Conservation (phyloP, 2,888 invertebrate genomes). For the Drosophila melanocephala region DNA sequence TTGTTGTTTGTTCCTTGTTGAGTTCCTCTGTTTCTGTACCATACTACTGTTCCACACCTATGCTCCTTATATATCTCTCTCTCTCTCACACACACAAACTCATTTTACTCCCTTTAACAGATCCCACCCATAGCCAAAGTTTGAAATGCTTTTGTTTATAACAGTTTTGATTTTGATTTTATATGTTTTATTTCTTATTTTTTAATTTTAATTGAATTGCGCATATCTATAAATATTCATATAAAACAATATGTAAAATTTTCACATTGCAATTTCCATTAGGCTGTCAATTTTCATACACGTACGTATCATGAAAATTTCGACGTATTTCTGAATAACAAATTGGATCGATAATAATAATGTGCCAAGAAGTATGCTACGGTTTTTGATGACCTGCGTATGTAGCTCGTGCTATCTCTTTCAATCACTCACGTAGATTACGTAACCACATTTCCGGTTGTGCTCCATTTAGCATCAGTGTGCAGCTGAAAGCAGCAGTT, state of each 20-base stretch:
- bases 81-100: neutral
- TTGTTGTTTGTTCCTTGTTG: conserved; percentile 49
- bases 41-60: neutral
- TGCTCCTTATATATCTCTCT: neutral
- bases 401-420: neutral
- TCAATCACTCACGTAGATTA: conserved; percentile 54
- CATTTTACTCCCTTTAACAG: neutral
- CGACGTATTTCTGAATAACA: conserved; percentile 21
- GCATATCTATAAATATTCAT: conserved; percentile 43
- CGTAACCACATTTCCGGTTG: conserved; percentile 65
- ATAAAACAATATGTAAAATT: conserved; percentile 5
- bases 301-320: conserved; percentile 18
- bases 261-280: neutral
- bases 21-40: conserved; percentile 29
- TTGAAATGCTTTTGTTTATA: conserved; percentile 39
- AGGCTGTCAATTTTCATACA: conserved; percentile 2
- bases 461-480: conserved; percentile 18
- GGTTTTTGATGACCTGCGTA: conserved; percentile 41
- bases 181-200: conserved; percentile 7
- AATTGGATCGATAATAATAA: conserved; percentile 45
- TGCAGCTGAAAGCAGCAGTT: conserved; percentile 16
- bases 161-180: conserved; percentile 2
- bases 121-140: conserved; percentile 19
- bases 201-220: conserved; percentile 17
- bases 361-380: conserved; percentile 55